These are phyloP conservation scores for Sminthurides bifidus DNA, from an alignment of 1,140 invertebrate species.

Conservation along the genomic window DNA sequence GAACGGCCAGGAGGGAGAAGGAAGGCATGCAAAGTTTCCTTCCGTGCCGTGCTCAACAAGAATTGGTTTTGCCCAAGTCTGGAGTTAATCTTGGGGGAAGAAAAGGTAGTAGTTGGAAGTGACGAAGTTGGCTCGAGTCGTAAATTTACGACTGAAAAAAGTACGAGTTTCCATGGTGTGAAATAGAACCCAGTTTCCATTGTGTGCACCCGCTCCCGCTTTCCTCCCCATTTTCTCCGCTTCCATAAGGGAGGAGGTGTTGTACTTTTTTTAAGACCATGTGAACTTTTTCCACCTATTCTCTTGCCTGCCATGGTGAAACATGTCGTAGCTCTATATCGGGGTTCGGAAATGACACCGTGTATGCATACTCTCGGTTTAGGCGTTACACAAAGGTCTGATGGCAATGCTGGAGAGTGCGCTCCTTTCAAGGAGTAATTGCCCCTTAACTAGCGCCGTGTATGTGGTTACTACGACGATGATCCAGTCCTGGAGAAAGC, in stretches of 20 bases:
- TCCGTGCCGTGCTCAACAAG: neutral
- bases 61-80: conserved; percentile 13
- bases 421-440: no score
- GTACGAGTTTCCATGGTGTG: conserved; percentile 7
- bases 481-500: no score
- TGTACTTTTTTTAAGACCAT: neutral
- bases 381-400: no score
- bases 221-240: neutral
- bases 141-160: conserved; percentile 17
- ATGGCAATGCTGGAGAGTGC: no score
- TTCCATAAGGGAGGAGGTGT: neutral
- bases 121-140: conserved; percentile 25
- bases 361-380: no score
- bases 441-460: no score
- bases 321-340: no score
- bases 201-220: neutral
- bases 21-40: conserved; percentile 2
- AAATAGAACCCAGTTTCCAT: conserved; percentile 11
- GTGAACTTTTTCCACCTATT: neutral
- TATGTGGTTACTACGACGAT: no score
- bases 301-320: neutral
- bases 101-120: conserved; percentile 23
- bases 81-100: conserved; percentile 16
- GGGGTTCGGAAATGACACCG: no score
- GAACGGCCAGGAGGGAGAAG: neutral